A percentile compares a stretch with the other conserved stretches of the same genome.
These are phyloP conservation scores for Macropus fuliginosus DNA, from an alignment of 2,797 vertebrate genomes.

Conservation along the genomic window DNA sequence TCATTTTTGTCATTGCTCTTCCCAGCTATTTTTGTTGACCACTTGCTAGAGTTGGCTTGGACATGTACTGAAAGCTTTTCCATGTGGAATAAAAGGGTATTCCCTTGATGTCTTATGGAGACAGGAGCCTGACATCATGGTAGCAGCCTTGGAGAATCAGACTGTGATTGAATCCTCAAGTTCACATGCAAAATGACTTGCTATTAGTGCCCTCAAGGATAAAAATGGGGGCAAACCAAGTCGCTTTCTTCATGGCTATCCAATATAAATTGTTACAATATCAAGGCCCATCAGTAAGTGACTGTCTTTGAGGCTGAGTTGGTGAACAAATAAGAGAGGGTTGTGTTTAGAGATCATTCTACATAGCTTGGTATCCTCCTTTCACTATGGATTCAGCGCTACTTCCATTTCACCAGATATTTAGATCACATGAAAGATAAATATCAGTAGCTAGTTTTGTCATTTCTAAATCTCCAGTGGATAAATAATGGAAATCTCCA, in stretches of 20 bases:
- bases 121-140: conserved; percentile 38
- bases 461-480: not conserved
- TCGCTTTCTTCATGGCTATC: not conserved
- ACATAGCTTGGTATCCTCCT: not conserved
- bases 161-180: conserved; percentile 34
- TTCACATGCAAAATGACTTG: not conserved
- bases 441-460: not conserved
- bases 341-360: not conserved
- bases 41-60: not conserved
- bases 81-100: not conserved
- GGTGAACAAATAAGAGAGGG: not conserved
- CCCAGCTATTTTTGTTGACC: not conserved
- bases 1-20: not conserved
- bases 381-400: not conserved
- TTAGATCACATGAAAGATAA: not conserved
- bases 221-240: not conserved
- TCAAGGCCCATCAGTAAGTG: not conserved
- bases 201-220: not conserved
- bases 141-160: conserved; percentile 54
- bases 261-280: not conserved
- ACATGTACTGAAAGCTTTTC: not conserved
- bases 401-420: not conserved
- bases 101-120: not conserved
- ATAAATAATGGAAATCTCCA: not conserved
- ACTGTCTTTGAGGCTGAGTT: not conserved